These are phyloP conservation scores for Thryonomys swinderianus DNA, from an alignment of 2,113 vertebrate species.

Conservation along the genomic window DNA sequence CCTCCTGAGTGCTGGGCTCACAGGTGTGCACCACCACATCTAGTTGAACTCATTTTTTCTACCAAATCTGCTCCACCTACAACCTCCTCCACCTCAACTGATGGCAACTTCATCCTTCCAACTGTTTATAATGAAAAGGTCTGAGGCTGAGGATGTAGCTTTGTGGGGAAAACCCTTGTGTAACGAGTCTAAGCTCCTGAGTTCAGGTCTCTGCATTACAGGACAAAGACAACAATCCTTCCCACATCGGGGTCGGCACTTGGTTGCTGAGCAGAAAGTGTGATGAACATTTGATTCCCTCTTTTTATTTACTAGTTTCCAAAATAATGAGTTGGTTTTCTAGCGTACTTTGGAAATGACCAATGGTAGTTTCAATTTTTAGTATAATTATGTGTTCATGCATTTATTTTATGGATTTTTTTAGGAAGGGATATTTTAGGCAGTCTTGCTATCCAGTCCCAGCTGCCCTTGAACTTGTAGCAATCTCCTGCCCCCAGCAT, in stretches of 20 bases:
- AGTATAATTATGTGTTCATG: background rate
- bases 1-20: no score
- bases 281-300: background rate
- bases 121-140: background rate
- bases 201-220: background rate
- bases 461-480: background rate
- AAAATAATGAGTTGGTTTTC: slow-evolving; percentile 1
- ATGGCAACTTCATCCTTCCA: background rate
- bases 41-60: background rate
- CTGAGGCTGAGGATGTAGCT: background rate
- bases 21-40: background rate
- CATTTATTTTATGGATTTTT: background rate
- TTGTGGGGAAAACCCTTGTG: background rate
- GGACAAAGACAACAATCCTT: background rate
- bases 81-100: background rate
- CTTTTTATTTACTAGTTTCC: slow-evolving; percentile 19
- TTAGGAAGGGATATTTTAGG: background rate
- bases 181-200: background rate
- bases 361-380: slow-evolving; percentile 1
- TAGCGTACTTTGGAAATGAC: slow-evolving; percentile 3
- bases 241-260: background rate
- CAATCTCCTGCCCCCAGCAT: background rate
- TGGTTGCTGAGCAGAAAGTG: background rate
- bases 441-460: background rate
- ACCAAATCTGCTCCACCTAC: background rate